Percentiles rank a stretch among this genome's conserved stretches.
Evolutionary conservation across 2,888 invertebrate species (phyloP).

Genomic region (Erannis defoliaria): DNA sequence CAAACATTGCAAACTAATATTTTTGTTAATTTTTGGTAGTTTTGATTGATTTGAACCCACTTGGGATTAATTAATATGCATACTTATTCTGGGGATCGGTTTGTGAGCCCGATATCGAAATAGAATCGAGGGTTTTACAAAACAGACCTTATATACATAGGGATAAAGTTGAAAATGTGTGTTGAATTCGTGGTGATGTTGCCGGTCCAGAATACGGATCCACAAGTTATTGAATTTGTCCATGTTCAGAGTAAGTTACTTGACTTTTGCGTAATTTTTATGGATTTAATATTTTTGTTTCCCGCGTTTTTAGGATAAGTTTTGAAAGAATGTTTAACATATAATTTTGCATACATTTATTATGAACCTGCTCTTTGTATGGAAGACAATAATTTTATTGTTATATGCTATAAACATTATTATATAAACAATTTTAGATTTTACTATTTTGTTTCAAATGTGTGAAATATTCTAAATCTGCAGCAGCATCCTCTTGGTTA

Average conservation of each 20-base stretch:
- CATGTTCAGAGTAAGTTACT: conserved; percentile 49
- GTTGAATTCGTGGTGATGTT: conserved; percentile 47
- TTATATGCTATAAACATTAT: no score
- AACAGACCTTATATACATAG: conserved; percentile 53
- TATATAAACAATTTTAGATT: no score
- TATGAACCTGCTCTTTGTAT: background rate
- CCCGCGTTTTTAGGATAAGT: conserved; percentile 14
- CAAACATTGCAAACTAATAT: conserved; percentile 43
- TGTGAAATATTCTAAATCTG: no score
- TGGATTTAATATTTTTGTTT: conserved; percentile 21
- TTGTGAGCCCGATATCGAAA: conserved; percentile 52
- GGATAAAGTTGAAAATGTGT: conserved; percentile 58
- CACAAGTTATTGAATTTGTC: conserved; percentile 64
- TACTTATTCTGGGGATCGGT: conserved; percentile 70
- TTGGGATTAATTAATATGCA: conserved; percentile 61
- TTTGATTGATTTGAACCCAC: conserved; percentile 51
- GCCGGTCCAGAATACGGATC: conserved; percentile 67
- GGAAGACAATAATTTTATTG: no score
- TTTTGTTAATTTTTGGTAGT: conserved; percentile 24
- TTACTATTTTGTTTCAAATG: no score
- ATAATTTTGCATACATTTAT: background rate
- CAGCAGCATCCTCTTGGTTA: no score
- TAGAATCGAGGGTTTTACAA: conserved; percentile 50
- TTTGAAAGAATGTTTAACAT: background rate
- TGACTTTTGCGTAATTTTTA: conserved; percentile 42